Conservation (phyloP, 2,888 invertebrate genomes). For the Nycteola revayana region DNA sequence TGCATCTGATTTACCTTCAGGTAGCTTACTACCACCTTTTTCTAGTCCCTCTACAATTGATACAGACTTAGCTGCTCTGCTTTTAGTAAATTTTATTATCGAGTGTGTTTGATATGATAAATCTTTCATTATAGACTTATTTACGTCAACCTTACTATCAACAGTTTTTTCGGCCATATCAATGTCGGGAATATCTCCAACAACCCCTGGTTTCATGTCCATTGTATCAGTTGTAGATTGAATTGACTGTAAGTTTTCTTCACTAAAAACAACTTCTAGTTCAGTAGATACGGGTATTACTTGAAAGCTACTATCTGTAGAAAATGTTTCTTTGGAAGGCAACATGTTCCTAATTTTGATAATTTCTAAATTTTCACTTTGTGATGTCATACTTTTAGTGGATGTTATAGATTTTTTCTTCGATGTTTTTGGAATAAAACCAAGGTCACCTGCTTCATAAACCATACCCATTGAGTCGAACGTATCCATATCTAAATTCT, state of each 20-base stretch:
- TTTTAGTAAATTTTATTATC: too few species aligned
- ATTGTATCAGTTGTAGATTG: constrained; percentile 2
- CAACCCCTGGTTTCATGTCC: neutral
- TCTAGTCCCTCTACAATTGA: neutral
- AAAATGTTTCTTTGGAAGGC: too few species aligned
- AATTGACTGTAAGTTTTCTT: constrained; percentile 1
- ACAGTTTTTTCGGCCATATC: constrained; percentile 19
- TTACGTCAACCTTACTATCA: constrained; percentile 23
- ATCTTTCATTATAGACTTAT: constrained; percentile 21
- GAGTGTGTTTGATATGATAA: constrained; percentile 1
- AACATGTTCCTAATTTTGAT: too few species aligned
- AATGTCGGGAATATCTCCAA: neutral
- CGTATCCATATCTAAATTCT: constrained; percentile 61
- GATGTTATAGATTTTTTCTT: constrained; percentile 43
- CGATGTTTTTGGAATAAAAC: constrained; percentile 82
- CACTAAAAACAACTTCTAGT: neutral
- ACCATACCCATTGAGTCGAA: constrained; percentile 76
- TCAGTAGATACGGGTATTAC: neutral
- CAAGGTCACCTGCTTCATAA: constrained; percentile 85
- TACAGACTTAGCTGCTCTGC: constrained; percentile 5
- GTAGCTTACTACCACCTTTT: neutral
- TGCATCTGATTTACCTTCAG: neutral
- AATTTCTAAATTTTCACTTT: too few species aligned
- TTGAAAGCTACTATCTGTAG: neutral
- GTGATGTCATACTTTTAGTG: too few species aligned